Base-by-base conservation (phyloP, 2,888 invertebrate genomes). In the Tigriopus californicus region DNA sequence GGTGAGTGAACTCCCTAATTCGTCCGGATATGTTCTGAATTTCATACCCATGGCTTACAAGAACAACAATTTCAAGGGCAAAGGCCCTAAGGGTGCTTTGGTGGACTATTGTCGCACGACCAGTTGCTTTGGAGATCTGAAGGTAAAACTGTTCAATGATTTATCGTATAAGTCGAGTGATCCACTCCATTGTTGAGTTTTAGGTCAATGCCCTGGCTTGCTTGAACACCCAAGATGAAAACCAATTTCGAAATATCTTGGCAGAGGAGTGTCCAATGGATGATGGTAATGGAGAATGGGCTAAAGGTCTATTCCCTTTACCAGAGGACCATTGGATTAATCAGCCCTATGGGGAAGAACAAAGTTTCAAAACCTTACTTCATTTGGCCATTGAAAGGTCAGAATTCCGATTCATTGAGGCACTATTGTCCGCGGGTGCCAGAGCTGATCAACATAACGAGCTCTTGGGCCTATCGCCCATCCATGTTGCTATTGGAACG, bases 401-500 rank as follows among this genome's bases (percentile, higher is more conserved):
- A 1, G 46, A 56, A 44, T 13, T 20, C 18, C 44, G 33, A 20
- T 46, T 56, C 11, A 22, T 33, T 1, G 15, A 44, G 18, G 11
- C 52, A 2, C 52, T 59, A n/a, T 18, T 59, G 22, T 24, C 42
- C 12, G 52, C 52, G 13, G 59, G 59, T 13, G 59, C 59, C 20
- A 12, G 52, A 33, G 59, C 52, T 33, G 52, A 59, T 8, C 11
- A 40, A 13, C 42, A 59, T 40, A 59, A 59, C 41, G 59, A 59
- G 13, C 18, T n/a, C 18, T 25, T 59, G 40, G 51, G 59, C 11
- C 13, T 24, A 10, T 24, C 40, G 12, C 42, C 49, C 22, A 33
- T 59, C n/a, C 59, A 59, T 52, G 59, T 59, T 11, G 59, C 59
- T 13, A n/a, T 51, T 15, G 33, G 41, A n/a, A 22, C 52, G 22